A percentile compares a stretch with the other conserved stretches of the same genome.
phyloP scores from a whole-genome alignment of 1,140 invertebrate species.

The Eupeodes corollae region DNA sequence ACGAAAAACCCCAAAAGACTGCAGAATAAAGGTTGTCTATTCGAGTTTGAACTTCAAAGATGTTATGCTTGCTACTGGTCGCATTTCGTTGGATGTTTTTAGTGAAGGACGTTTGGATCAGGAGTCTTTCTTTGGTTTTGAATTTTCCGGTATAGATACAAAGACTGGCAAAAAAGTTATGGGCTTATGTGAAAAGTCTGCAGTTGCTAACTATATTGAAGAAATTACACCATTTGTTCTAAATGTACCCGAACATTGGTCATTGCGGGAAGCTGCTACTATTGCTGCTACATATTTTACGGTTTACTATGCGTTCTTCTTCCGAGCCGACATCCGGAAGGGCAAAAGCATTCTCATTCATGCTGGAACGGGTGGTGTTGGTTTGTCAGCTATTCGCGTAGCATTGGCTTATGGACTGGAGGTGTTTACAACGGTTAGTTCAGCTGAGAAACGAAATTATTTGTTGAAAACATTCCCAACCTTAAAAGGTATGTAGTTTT shows the following conservation, averaged over 20 bases:
- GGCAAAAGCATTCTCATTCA: constrained; percentile 72
- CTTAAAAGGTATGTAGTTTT: constrained; percentile 38
- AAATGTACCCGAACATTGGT: constrained; percentile 73
- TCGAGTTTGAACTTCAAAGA: constrained; percentile 65
- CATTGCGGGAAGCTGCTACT: constrained; percentile 75
- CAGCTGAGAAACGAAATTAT: constrained; percentile 61
- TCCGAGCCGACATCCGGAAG: constrained; percentile 48
- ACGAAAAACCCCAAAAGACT: constrained; percentile 33
- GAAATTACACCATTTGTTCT: constrained; percentile 46
- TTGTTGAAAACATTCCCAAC: constrained; percentile 62
- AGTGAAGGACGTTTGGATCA: constrained; percentile 44
- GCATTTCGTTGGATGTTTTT: constrained; percentile 50
- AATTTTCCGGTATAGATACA: constrained; percentile 51
- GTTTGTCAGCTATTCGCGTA: constrained; percentile 71
- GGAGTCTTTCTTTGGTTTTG: constrained; percentile 60
- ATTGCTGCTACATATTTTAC: constrained; percentile 78
- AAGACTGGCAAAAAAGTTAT: constrained; percentile 54
- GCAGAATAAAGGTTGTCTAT: constrained; percentile 46
- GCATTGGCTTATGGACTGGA: constrained; percentile 58
- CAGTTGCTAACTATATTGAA: constrained; percentile 52
- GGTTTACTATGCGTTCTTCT: constrained; percentile 69
- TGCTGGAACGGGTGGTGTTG: constrained; percentile 81
- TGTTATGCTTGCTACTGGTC: constrained; percentile 65
- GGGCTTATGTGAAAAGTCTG: constrained; percentile 49
- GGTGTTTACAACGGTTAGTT: constrained; percentile 65